phyloP scores from a whole-genome alignment of 1,140 invertebrate species.

The Zaprionus capensis region DNA sequence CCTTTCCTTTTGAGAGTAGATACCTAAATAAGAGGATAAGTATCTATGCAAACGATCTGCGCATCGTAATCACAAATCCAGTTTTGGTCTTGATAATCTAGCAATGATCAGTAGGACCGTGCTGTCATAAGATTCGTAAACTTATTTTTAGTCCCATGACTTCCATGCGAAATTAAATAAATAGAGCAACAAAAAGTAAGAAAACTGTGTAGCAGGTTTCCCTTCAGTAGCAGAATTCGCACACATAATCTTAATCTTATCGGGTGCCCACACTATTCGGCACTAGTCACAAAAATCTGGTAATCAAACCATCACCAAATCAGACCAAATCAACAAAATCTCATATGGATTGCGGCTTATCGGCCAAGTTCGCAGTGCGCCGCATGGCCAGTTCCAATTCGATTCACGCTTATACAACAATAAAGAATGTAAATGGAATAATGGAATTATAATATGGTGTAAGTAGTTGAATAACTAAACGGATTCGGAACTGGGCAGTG shows the following conservation, averaged over 20 bases:
- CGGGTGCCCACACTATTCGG: conserved; percentile 26
- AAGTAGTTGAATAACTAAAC: conserved; percentile 40
- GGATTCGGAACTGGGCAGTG: conserved; percentile 15
- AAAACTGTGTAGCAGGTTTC: neutral
- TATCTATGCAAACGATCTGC: neutral
- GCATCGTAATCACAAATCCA: no score
- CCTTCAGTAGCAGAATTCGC: neutral
- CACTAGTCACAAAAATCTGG: conserved; percentile 50
- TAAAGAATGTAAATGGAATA: conserved; percentile 4
- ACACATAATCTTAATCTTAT: conserved; percentile 53
- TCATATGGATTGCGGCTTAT: conserved; percentile 29
- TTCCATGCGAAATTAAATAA: neutral
- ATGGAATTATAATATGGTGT: conserved; percentile 17
- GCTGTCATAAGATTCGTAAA: no score
- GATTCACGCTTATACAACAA: conserved; percentile 8
- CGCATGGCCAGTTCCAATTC: neutral
- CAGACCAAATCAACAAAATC: conserved; percentile 36
- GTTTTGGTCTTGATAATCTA: no score
- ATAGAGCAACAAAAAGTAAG: neutral
- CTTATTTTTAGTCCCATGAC: neutral
- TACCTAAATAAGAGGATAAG: neutral
- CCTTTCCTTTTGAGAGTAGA: neutral
- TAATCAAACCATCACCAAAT: conserved; percentile 36
- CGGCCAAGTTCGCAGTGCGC: conserved; percentile 21
- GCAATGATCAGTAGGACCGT: no score